These are phyloP conservation scores for Sebastes glaucus DNA, from an alignment of 2,797 vertebrate species.

Conservation along the genomic window DNA sequence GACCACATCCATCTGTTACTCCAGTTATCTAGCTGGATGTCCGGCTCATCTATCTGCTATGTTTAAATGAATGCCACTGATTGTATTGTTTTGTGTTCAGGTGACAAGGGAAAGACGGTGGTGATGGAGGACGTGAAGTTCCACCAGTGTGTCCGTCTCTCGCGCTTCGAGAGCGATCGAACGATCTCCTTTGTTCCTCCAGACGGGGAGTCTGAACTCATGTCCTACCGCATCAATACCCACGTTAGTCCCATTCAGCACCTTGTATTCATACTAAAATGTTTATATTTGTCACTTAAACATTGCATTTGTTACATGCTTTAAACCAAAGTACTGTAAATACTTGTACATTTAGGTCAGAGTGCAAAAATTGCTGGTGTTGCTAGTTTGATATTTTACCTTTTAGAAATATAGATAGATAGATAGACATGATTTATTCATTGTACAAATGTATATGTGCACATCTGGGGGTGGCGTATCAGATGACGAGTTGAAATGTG, in stretches of 20 bases:
- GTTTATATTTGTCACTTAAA: not conserved
- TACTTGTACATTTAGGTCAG: not conserved
- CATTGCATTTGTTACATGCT: not conserved
- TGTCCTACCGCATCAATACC: conserved; percentile 95
- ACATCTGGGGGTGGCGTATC: too few relatives aligned
- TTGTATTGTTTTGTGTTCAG: conserved; percentile 65
- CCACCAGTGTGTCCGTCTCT: conserved; percentile 94
- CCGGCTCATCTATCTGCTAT: not conserved
- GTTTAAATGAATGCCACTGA: not conserved
- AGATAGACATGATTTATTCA: not conserved
- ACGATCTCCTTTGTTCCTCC: conserved; percentile 96
- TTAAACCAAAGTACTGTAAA: not conserved
- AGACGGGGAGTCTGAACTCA: conserved; percentile 93
- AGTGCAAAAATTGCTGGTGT: not conserved
- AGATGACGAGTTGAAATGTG: too few relatives aligned
- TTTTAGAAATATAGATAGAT: not conserved
- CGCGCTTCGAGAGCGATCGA: conserved; percentile 91
- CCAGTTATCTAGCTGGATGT: not conserved
- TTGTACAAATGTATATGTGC: not conserved
- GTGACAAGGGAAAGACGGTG: conserved; percentile 92
- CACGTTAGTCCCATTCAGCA: conserved; percentile 77
- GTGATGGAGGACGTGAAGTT: conserved; percentile 95
- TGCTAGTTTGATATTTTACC: not conserved
- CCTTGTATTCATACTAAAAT: not conserved
- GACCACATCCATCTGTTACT: not conserved